Percentiles rank a stretch among this genome's conserved stretches.
phyloP scores from a whole-genome alignment of 2,888 invertebrate species.

The Zygogramma bicolorata region DNA sequence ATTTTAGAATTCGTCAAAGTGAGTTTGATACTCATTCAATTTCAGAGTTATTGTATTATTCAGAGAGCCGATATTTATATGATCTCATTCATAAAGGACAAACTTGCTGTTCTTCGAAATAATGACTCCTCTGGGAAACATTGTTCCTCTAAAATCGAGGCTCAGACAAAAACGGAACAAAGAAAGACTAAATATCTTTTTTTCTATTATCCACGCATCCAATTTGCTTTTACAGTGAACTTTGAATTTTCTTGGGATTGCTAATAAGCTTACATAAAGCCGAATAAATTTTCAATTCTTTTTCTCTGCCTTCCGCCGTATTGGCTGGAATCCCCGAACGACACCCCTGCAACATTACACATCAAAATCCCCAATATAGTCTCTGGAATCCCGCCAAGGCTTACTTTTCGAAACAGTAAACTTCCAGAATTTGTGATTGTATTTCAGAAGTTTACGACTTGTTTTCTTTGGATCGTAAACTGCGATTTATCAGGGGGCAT shows the following conservation, averaged over 20 bases:
- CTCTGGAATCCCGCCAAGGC: conserved; percentile 32
- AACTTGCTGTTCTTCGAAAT: neutral
- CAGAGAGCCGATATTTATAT: too few species aligned
- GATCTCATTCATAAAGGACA: too few species aligned
- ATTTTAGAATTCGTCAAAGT: too few species aligned
- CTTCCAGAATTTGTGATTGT: conserved; percentile 34
- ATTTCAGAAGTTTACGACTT: conserved; percentile 32
- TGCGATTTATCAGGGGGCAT: conserved; percentile 18
- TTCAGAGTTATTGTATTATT: too few species aligned
- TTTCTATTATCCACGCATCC: conserved; percentile 13
- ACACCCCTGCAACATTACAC: conserved; percentile 28
- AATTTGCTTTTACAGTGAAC: conserved; percentile 25
- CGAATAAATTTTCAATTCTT: conserved; percentile 3
- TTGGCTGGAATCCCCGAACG: neutral
- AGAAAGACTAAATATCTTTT: neutral
- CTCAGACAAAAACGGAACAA: neutral
- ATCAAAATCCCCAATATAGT: conserved; percentile 34
- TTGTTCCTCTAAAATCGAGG: neutral
- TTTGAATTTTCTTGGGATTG: conserved; percentile 16
- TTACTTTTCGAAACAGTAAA: conserved; percentile 37
- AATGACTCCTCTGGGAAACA: neutral
- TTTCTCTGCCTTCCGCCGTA: neutral
- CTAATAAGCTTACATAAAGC: conserved; percentile 15
- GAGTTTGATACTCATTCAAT: too few species aligned
- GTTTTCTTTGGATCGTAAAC: conserved; percentile 34